A percentile compares a stretch with the other conserved stretches of the same genome.
phyloP scores from a whole-genome alignment of 2,113 vertebrate species.

The Cryptomyrus ogoouensis region DNA sequence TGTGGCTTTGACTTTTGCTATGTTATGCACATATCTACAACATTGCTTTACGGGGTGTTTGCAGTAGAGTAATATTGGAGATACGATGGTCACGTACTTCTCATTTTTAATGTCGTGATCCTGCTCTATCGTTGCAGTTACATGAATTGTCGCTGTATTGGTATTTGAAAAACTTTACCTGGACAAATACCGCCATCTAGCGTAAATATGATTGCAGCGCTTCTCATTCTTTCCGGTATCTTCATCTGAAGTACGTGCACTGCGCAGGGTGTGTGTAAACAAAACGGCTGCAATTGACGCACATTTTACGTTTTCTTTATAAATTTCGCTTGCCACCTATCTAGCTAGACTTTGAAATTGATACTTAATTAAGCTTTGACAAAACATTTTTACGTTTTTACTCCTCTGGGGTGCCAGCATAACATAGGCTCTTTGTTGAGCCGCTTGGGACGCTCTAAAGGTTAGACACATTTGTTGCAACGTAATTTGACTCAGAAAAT shows the following conservation, averaged over 20 bases:
- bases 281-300: not conserved
- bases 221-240: not conserved
- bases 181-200: constrained; percentile 61
- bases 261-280: not conserved
- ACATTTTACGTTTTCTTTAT: not conserved
- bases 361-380: not conserved
- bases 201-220: constrained; percentile 11
- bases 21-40: not conserved
- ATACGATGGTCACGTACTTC: not conserved
- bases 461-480: not conserved
- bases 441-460: not conserved
- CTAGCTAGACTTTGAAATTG: not conserved
- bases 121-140: not conserved
- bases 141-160: constrained; percentile 21
- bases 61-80: not conserved
- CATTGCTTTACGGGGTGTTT: not conserved
- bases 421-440: not conserved
- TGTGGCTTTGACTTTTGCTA: not conserved
- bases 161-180: constrained; percentile 34
- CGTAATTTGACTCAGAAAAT: not conserved
- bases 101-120: constrained; percentile 20
- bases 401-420: not conserved
- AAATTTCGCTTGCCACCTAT: not conserved
- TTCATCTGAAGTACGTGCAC: not conserved
- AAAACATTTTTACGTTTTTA: not conserved